Percentiles rank a stretch among this genome's conserved stretches.
These are phyloP conservation scores for Tokudaia muenninki DNA, from an alignment of 2,797 vertebrate species.

Conservation along the genomic window DNA sequence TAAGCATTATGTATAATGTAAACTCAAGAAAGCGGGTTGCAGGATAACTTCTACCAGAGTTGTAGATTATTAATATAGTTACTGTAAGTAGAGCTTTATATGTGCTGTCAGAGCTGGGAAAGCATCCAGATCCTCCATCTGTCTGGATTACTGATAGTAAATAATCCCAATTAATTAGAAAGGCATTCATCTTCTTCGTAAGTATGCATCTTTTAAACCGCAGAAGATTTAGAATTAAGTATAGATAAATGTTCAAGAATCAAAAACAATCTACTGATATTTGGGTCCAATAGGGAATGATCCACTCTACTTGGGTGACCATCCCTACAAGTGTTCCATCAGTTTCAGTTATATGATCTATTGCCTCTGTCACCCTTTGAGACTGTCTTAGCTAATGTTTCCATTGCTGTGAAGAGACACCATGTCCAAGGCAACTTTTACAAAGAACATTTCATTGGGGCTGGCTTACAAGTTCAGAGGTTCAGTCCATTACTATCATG, in stretches of 20 bases:
- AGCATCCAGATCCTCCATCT: background rate
- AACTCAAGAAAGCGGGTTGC: background rate
- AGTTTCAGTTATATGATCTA: background rate
- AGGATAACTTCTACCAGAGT: background rate
- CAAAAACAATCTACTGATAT: conserved; percentile 45
- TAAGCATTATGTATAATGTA: background rate
- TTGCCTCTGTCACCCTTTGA: background rate
- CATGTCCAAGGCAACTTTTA: background rate
- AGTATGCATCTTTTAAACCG: conserved; percentile 37
- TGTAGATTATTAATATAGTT: conserved; percentile 36
- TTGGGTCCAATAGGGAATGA: background rate
- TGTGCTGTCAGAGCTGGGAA: conserved; percentile 11
- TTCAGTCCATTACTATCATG: background rate
- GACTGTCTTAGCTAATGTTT: background rate
- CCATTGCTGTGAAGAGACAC: background rate
- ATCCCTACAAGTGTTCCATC: background rate
- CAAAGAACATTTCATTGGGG: background rate
- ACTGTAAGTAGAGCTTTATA: background rate
- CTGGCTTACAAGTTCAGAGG: background rate
- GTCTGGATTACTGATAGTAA: conserved; percentile 24
- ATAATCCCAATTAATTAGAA: conserved; percentile 63
- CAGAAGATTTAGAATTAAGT: conserved; percentile 52
- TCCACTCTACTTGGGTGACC: background rate
- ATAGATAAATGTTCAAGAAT: conserved; percentile 13
- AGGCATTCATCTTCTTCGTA: conserved; percentile 30